Evolutionary conservation across 2,888 invertebrate species (phyloP), one percentile per base, ranked within the genome.

Genomic region (Anodontia alba): DNA sequence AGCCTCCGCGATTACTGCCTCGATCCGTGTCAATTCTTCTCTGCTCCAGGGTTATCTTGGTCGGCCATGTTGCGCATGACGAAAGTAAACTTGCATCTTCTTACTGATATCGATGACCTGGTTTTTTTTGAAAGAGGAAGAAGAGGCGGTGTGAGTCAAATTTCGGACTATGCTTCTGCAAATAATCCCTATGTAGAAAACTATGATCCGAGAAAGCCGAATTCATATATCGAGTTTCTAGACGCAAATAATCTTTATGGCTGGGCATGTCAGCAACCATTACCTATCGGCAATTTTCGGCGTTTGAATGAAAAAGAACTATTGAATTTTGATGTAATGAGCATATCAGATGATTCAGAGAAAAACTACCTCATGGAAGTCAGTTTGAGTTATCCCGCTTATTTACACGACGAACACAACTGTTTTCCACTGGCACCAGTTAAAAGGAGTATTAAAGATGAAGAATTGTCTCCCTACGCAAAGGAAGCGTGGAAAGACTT

Each of bases 201-300:
- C 20, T 82, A 85, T 81, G 78, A 91, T 83, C 66, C 83, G 10
- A 26, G 36, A 8, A 62, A 73, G 68, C 62, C 73, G 20, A 80
- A 89, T 83, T 81, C 81, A n/a, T 73, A 77, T 33, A 20, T 81
- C 3, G 36, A 36, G 10, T 76, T 73, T 54, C 29, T 75, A 8
- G 81, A 81, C 57, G 51, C 66, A 0, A 81, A 77, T n/a, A 81
- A 78, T 33, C 62, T 81, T 1, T 81, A 81, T 42, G 73, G 88
- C 79, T 71, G 33, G 36, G 89, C 89, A 42, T 88, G 92, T 88
- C 62, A 69, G 72, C 87, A 90, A 76, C 82, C 81, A 3, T 67
- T 93, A 71, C 91, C 92, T 26, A 73, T 75, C 62, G 80, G 80
- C n/a, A 81, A 86, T 20, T 91, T 92, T 80, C 17, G 83, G 43